Base-by-base conservation (phyloP, 2,797 vertebrate genomes). In the Hoplostethus mediterraneus region DNA sequence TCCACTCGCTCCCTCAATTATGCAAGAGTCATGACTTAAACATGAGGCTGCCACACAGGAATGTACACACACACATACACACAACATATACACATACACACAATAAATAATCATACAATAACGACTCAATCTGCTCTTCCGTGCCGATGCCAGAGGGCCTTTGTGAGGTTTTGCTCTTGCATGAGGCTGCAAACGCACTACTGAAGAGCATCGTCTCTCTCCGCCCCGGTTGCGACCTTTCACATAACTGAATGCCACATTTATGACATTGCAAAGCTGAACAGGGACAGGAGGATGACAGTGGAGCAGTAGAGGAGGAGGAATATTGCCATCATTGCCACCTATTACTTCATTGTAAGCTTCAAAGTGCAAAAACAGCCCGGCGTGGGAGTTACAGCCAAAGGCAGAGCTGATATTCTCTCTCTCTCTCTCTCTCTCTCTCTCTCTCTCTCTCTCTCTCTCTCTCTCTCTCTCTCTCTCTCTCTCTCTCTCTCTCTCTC, bases 21-120 rank as follows among this genome's bases (percentile, higher is more conserved):
- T 94, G 92, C 80, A 94, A 84, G 78, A 89, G 79, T 71, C 84
- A 86, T 92, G 89, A 93, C 93, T 94, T 90, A 93, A 90, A 91
- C 87, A 94, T 91, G 89, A 94, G 80, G 75, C 75, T 73, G 70
- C 78, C 77, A 58, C 81, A 81, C 61, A 75, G 75, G 73, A 75
- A 82, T 66, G 77, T 86, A 21, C 21, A 21, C 21, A 21, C 21
- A 21, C 78, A 21, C 21, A 21, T 1, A 21, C 21, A 21, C 78
- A 82, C 48, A 62, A 70, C 40, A 70, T 71, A 73, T 42, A 75
- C 51, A 49, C 51, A 71, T 33, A 49, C 25, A 44, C 57, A 64
- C 71, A 62, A 64, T 57, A 48, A 25, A 33, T 62, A 77, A 78
- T 74, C 81, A 70, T 62, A 70, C 67, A 58, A 69, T 71, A 80